Conservation (phyloP, 1,140 invertebrate species). For the Musca domestica region DNA sequence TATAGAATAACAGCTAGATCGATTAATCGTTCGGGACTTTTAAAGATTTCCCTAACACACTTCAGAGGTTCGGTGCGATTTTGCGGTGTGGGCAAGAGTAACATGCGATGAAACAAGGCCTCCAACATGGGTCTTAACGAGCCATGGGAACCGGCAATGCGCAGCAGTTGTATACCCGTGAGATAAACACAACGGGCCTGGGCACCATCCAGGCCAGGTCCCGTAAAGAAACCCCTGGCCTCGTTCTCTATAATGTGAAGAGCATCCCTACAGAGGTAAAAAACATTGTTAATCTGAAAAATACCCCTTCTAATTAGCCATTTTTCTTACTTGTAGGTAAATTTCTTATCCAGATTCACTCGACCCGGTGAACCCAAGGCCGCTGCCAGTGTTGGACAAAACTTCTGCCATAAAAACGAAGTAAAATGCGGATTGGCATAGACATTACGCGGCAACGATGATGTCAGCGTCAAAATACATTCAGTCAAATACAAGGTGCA, state of each 20-base stretch:
- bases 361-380: constrained; percentile 75
- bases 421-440: constrained; percentile 80
- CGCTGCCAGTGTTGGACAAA: constrained; percentile 84
- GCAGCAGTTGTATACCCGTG: constrained; percentile 76
- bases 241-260: constrained; percentile 54
- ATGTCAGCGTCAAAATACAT: constrained; percentile 80
- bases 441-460: constrained; percentile 76
- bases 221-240: constrained; percentile 51
- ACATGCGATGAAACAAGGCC: constrained; percentile 87
- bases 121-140: constrained; percentile 84
- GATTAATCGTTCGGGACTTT: constrained; percentile 69
- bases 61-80: constrained; percentile 82
- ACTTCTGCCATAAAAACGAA: constrained; percentile 86
- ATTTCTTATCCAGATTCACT: constrained; percentile 53
- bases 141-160: constrained; percentile 79
- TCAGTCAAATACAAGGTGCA: constrained; percentile 76
- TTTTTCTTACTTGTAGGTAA: constrained; percentile 49
- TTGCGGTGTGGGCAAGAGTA: constrained; percentile 79
- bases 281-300: not conserved
- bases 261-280: constrained; percentile 38
- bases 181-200: constrained; percentile 52
- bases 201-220: constrained; percentile 49
- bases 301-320: not conserved
- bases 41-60: constrained; percentile 73
- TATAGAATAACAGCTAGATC: constrained; percentile 70